Evolutionary conservation across 2,888 invertebrate species (phyloP).

Genomic region (Xanthia icteritia): DNA sequence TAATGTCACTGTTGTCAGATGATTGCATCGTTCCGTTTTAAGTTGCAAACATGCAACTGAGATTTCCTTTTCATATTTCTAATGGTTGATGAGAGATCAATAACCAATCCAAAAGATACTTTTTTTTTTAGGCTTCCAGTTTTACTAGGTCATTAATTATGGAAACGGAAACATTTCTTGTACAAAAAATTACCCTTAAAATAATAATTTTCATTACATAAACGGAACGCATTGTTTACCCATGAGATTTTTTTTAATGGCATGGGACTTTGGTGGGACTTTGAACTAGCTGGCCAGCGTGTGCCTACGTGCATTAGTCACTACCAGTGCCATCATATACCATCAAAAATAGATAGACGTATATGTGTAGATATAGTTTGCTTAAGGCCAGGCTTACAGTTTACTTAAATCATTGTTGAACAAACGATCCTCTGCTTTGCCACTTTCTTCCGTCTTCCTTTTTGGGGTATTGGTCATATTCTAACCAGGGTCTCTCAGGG

Average conservation of each 20-base stretch:
- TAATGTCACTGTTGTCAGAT: conserved; percentile 72
- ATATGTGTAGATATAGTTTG: not conserved
- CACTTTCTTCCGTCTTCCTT: not conserved
- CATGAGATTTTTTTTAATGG: no score
- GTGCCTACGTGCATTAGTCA: not conserved
- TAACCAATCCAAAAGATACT: not conserved
- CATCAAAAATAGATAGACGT: not conserved
- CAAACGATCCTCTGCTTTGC: not conserved
- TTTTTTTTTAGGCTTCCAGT: not conserved
- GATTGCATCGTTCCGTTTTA: conserved; percentile 68
- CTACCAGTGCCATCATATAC: not conserved
- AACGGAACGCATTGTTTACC: conserved; percentile 29
- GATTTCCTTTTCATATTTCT: not conserved
- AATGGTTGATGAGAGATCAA: not conserved
- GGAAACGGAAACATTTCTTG: not conserved
- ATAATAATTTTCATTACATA: not conserved
- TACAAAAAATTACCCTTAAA: not conserved
- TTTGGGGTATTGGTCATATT: not conserved
- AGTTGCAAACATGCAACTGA: not conserved
- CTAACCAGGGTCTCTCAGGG: no score
- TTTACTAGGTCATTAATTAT: not conserved
- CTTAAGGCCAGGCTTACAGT: no score
- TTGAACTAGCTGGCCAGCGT: not conserved
- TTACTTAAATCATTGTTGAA: not conserved
- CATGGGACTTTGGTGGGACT: no score